Evolutionary conservation across 2,797 vertebrate genomes (phyloP).

Genomic region (Pseudomugil tenellus): DNA sequence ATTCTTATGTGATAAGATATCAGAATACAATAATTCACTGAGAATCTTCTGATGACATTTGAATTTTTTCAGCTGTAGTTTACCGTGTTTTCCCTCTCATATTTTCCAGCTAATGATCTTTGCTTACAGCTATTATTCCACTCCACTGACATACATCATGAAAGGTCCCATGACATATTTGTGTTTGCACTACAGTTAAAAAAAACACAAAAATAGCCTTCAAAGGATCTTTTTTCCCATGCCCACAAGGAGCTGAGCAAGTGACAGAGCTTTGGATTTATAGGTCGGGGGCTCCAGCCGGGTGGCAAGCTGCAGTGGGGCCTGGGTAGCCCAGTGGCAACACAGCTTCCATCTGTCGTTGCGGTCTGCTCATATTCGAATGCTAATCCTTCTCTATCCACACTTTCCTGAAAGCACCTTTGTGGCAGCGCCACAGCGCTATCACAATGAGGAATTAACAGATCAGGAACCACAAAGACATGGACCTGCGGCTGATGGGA

Average conservation of each 20-base stretch:
- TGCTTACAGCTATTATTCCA: slow-evolving; percentile 5
- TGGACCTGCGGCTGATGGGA: slow-evolving; percentile 54
- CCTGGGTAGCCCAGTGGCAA: slow-evolving; percentile 58
- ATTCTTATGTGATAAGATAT: background rate
- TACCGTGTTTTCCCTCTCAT: background rate
- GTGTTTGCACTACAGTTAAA: slow-evolving; percentile 30
- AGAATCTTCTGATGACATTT: background rate
- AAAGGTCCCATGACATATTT: slow-evolving; percentile 52
- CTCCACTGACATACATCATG: slow-evolving; percentile 24
- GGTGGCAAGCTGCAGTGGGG: slow-evolving; percentile 72
- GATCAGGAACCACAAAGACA: slow-evolving; percentile 50
- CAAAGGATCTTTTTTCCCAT: slow-evolving; percentile 52
- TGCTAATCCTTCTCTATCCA: slow-evolving; percentile 70
- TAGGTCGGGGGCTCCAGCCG: slow-evolving; percentile 73
- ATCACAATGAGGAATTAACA: slow-evolving; percentile 63
- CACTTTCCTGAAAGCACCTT: slow-evolving; percentile 61
- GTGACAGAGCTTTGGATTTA: slow-evolving; percentile 74
- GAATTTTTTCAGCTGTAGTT: background rate
- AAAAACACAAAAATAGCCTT: slow-evolving; percentile 40
- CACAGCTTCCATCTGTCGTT: slow-evolving; percentile 80
- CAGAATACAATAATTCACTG: background rate
- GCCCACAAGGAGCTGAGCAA: slow-evolving; percentile 58
- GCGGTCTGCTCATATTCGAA: slow-evolving; percentile 72
- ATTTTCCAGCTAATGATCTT: background rate
- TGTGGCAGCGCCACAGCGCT: slow-evolving; percentile 40